phyloP scores from a whole-genome alignment of 2,113 vertebrate genomes.

The Zosterops hypoxanthus region DNA sequence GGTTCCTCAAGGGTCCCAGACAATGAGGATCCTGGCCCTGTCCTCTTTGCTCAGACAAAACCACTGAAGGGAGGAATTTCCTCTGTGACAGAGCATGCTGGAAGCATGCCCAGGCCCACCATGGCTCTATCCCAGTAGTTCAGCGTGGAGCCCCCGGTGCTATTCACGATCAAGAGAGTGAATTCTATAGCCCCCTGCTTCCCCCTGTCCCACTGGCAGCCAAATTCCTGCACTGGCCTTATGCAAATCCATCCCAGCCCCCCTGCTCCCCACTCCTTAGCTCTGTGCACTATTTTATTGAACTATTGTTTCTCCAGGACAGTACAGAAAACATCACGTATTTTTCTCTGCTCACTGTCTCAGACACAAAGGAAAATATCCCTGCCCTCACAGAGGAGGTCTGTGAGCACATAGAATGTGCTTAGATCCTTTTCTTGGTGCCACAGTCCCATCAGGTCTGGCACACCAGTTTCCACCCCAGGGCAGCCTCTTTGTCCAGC shows the following conservation, averaged over 20 bases:
- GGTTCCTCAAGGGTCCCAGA: background rate
- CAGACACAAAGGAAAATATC: background rate
- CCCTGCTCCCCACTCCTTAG: background rate
- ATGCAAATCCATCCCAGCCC: conserved; percentile 35
- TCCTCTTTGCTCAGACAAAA: background rate
- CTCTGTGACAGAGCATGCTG: background rate
- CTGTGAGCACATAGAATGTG: background rate
- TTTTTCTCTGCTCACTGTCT: background rate
- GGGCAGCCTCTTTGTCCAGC: background rate
- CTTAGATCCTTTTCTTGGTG: fast-evolving
- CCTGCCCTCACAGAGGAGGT: background rate
- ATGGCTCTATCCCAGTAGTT: conserved; percentile 40
- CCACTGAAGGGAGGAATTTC: conserved; percentile 29
- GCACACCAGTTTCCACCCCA: fast-evolving
- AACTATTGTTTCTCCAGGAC: background rate
- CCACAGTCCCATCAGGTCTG: fast-evolving
- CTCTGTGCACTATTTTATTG: background rate
- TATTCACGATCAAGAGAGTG: conserved; percentile 22
- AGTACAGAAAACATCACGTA: background rate
- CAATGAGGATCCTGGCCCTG: background rate
- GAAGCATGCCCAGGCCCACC: conserved; percentile 52
- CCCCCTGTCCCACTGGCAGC: background rate
- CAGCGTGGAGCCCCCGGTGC: background rate
- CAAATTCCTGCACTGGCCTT: conserved; percentile 8
- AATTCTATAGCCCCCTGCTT: conserved; percentile 52